A percentile compares a stretch with the other conserved stretches of the same genome.
Evolutionary conservation across 2,888 invertebrate genomes (phyloP).

Genomic region (Luperina testacea): DNA sequence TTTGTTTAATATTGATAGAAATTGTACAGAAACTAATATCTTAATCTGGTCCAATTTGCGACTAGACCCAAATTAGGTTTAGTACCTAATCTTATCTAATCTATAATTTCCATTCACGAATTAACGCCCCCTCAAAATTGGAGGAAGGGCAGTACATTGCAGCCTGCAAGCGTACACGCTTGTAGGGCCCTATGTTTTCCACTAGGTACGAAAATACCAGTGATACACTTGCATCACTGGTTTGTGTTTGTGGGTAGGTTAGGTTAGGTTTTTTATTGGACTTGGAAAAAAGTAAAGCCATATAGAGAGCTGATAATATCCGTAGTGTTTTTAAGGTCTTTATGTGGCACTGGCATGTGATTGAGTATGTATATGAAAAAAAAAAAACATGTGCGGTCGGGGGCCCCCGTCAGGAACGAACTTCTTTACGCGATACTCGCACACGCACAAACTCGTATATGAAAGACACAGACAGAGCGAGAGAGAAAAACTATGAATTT

Average conservation of each 20-base stretch:
- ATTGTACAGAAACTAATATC: neutral
- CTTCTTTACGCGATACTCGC: neutral
- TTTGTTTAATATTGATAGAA: neutral
- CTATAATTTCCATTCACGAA: conserved; percentile 20
- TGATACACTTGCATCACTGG: no score
- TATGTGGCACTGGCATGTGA: neutral
- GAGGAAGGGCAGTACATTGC: neutral
- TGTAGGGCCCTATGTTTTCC: neutral
- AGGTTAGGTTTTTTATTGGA: neutral
- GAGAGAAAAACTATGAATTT: neutral
- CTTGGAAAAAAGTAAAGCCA: neutral
- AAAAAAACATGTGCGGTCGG: neutral
- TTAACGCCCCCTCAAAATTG: conserved; percentile 21
- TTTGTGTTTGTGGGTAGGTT: neutral
- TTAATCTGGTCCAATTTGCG: conserved; percentile 6
- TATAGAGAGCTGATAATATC: neutral
- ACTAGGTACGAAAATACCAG: neutral
- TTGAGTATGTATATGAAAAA: no score
- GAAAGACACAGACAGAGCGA: neutral
- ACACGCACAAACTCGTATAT: neutral
- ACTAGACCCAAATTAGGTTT: conserved; percentile 26
- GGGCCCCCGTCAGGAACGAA: neutral
- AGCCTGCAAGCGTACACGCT: neutral
- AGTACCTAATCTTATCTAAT: conserved; percentile 26
- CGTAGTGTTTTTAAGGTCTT: neutral